Conservation (phyloP, 2,888 invertebrate genomes). For the Nudaria mundana region DNA sequence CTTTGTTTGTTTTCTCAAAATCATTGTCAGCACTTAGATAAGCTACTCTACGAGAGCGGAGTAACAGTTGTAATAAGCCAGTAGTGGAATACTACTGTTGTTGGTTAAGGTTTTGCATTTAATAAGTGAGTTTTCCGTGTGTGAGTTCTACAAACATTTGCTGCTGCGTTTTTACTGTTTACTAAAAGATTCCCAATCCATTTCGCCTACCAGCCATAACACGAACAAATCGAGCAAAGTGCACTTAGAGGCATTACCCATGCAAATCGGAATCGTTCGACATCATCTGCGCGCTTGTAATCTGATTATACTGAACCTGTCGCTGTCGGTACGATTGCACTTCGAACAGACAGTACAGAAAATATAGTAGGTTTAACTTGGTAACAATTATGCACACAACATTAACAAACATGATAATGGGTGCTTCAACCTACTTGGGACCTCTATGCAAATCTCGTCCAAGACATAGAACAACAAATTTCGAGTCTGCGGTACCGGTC, state of each 20-base stretch:
- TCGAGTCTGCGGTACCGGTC: no score
- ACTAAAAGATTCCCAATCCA: background rate
- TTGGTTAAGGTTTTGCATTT: background rate
- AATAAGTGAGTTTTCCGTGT: background rate
- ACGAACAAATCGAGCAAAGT: conserved; percentile 53
- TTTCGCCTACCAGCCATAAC: conserved; percentile 10
- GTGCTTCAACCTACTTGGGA: background rate
- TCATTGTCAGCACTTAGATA: no score
- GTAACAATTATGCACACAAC: background rate
- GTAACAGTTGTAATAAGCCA: no score
- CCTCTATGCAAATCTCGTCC: no score
- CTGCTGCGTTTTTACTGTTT: background rate
- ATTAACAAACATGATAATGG: background rate
- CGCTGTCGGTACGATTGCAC: conserved; percentile 13
- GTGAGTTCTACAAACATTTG: no score
- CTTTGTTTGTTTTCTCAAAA: no score
- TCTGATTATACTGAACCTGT: conserved; percentile 58
- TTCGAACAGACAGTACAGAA: background rate
- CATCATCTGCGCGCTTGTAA: conserved; percentile 63
- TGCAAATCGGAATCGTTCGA: conserved; percentile 60
- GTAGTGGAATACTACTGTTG: no score
- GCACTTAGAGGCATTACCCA: conserved; percentile 69
- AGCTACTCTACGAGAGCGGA: no score
- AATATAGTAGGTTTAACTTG: conserved; percentile 8
- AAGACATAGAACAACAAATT: no score